These are phyloP conservation scores for Scaptomyza parva DNA, from an alignment of 2,888 invertebrate genomes.

Conservation along the genomic window DNA sequence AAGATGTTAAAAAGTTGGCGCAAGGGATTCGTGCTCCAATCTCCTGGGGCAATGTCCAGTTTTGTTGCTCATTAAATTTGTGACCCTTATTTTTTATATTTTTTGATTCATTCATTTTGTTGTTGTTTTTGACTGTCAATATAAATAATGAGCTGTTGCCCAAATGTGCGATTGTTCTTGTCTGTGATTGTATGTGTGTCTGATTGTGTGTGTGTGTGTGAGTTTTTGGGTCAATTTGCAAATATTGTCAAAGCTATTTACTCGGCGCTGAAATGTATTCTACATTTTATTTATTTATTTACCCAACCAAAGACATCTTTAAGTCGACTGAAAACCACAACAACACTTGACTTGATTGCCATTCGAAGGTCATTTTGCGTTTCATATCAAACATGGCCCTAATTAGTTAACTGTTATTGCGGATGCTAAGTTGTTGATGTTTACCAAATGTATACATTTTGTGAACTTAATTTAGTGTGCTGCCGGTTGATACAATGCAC, in stretches of 20 bases:
- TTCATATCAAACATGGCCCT: conserved; percentile 9
- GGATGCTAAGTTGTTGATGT: conserved; percentile 11
- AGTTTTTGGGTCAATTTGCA: conserved; percentile 41
- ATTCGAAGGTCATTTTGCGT: conserved; percentile 31
- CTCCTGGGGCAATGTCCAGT: conserved; percentile 57
- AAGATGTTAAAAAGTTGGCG: conserved; percentile 47
- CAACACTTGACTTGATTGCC: conserved; percentile 30
- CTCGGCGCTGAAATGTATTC: conserved; percentile 14
- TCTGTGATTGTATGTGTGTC: conserved; percentile 2
- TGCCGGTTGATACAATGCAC: conserved; percentile 24
- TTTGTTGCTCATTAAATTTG: conserved; percentile 68
- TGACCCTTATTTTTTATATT: conserved; percentile 32
- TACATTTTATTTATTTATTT: conserved; percentile 18
- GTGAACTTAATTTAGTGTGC: conserved; percentile 32
- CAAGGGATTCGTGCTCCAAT: conserved; percentile 23
- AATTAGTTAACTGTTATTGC: conserved; percentile 30
- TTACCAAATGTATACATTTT: conserved; percentile 11
- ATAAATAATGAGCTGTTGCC: conserved; percentile 68
- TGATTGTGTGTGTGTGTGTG: conserved; percentile 1
- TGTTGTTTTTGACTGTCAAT: conserved; percentile 50
- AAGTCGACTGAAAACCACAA: conserved; percentile 1
- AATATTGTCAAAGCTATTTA: conserved; percentile 45
- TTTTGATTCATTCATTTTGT: not conserved
- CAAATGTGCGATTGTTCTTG: too few relatives aligned
- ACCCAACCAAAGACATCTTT: conserved; percentile 1